A percentile compares a stretch with the other conserved stretches of the same genome.
These are phyloP conservation scores for Drosophila vallismaia DNA, from an alignment of 2,888 invertebrate genomes.

Conservation along the genomic window DNA sequence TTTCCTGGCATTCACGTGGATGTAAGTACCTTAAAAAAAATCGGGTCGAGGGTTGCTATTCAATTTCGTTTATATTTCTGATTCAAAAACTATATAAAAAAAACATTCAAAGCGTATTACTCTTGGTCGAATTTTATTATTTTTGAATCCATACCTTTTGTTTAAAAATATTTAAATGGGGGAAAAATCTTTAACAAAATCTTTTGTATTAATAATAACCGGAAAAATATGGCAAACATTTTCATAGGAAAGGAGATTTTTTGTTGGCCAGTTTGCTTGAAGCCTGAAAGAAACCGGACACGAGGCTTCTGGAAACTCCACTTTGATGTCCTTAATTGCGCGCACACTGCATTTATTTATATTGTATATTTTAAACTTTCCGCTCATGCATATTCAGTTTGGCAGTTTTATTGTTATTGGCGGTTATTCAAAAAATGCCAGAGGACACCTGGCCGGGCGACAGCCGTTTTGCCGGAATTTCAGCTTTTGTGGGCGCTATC, in stretches of 20 bases:
- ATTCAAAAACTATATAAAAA: no score
- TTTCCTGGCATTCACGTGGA: constrained; percentile 91
- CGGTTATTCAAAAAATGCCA: constrained; percentile 63
- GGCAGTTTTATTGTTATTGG: constrained; percentile 75
- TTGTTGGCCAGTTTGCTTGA: constrained; percentile 10
- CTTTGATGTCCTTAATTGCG: constrained; percentile 70
- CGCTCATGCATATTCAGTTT: constrained; percentile 74
- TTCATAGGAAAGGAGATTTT: constrained; percentile 6
- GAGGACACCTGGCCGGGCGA: constrained; percentile 46
- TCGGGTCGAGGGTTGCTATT: not conserved
- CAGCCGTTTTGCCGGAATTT: constrained; percentile 34
- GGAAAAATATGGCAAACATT: not conserved
- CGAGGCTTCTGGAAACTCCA: constrained; percentile 26
- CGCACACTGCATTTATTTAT: constrained; percentile 76
- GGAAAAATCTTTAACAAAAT: not conserved
- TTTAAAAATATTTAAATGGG: no score
- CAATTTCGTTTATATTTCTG: no score
- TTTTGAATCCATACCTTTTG: not conserved
- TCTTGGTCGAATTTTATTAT: no score
- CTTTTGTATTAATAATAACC: not conserved
- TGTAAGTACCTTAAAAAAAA: constrained; percentile 87
- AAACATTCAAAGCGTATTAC: no score
- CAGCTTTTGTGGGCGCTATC: constrained; percentile 49
- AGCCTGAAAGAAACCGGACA: constrained; percentile 11
- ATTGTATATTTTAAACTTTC: constrained; percentile 74